These are phyloP conservation scores for Monomorium pharaonis DNA, from an alignment of 1,140 invertebrate genomes.

Conservation along the genomic window DNA sequence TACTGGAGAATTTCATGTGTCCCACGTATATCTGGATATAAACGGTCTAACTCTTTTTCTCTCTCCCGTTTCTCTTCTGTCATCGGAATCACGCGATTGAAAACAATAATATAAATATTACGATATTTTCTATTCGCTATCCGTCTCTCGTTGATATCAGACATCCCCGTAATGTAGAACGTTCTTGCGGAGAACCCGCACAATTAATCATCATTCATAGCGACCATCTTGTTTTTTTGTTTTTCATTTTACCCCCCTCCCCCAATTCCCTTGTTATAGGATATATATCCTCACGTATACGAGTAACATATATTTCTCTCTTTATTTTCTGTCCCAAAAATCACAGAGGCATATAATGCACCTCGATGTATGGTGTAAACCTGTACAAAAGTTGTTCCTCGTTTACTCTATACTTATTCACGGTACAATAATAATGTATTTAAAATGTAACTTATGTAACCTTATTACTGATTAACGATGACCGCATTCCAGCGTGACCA, in stretches of 20 bases:
- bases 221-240: not conserved
- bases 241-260: no score
- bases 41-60: not conserved
- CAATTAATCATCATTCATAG: not conserved
- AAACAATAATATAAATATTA: constrained; percentile 63
- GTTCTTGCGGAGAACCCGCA: not conserved
- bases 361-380: constrained; percentile 81
- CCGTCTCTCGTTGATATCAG: constrained; percentile 14
- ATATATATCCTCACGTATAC: constrained; percentile 63
- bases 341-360: constrained; percentile 79
- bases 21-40: constrained; percentile 12
- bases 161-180: constrained; percentile 5
- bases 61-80: not conserved
- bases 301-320: constrained; percentile 66
- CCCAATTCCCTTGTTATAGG: no score
- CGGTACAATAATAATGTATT: constrained; percentile 84
- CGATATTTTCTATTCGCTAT: constrained; percentile 54
- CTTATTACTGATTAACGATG: constrained; percentile 85
- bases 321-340: constrained; percentile 81
- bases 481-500: constrained; percentile 85
- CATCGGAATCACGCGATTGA: constrained; percentile 48
- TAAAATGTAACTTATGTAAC: constrained; percentile 85
- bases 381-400: constrained; percentile 84
- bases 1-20: constrained; percentile 30
- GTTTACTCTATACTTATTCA: constrained; percentile 82